These are phyloP conservation scores for Streblospio benedicti DNA, from an alignment of 1,140 invertebrate species.

Conservation along the genomic window DNA sequence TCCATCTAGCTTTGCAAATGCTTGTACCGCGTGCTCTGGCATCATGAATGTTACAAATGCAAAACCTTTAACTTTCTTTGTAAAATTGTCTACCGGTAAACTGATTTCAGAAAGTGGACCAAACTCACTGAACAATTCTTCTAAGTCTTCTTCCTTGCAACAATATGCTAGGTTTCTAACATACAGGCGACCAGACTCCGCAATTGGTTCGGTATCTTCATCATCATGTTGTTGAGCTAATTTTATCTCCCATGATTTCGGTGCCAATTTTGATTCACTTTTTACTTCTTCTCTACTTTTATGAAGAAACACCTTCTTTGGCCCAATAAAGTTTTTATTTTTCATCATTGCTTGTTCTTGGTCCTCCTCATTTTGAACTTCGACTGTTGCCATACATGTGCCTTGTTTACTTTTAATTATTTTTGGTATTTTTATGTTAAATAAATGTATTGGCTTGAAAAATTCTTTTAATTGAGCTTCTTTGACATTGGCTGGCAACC, in stretches of 20 bases:
- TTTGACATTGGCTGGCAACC: too few species aligned
- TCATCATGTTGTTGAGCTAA: conserved; percentile 54
- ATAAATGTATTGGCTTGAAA: too few species aligned
- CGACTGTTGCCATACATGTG: too few species aligned
- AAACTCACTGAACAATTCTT: conserved; percentile 75
- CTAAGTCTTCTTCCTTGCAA: conserved; percentile 78
- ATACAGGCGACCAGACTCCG: conserved; percentile 81
- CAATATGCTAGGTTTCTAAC: conserved; percentile 86
- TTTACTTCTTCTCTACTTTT: conserved; percentile 18
- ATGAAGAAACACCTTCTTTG: conserved; percentile 11
- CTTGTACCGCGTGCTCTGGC: conserved; percentile 87
- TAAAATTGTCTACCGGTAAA: conserved; percentile 76
- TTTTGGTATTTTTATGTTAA: too few species aligned
- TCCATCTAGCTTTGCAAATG: conserved; percentile 80
- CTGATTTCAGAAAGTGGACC: conserved; percentile 78
- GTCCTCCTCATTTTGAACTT: background rate
- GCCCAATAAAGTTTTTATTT: background rate
- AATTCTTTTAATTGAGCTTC: too few species aligned
- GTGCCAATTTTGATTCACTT: conserved; percentile 34
- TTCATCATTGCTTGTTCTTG: background rate
- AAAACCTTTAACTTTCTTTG: conserved; percentile 85
- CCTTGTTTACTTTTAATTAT: too few species aligned
- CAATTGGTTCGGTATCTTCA: conserved; percentile 67
- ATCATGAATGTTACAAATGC: conserved; percentile 86
- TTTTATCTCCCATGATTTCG: conserved; percentile 33